Evolutionary conservation across 2,113 vertebrate genomes (phyloP).

Genomic region (Procavia capensis): DNA sequence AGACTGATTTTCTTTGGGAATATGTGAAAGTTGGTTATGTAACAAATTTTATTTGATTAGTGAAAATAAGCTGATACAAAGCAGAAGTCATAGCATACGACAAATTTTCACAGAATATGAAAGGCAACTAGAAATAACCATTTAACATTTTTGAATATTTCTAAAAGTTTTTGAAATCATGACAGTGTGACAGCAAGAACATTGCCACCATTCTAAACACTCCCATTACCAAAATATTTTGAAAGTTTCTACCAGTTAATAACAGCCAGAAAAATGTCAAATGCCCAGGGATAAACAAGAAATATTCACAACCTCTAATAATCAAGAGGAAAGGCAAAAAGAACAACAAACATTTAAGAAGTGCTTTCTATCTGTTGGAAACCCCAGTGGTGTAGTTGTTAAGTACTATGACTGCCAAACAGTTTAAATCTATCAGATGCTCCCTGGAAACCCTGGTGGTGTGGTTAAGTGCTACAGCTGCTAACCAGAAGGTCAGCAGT

Average conservation of each 20-base stretch:
- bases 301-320: not conserved
- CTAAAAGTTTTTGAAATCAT: constrained; percentile 53
- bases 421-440: no score
- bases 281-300: constrained; percentile 8
- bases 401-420: no score
- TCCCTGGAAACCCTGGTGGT: no score
- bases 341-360: not conserved
- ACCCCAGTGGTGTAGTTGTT: no score
- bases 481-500: no score
- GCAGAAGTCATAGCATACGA: constrained; percentile 52
- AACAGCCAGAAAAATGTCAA: constrained; percentile 37
- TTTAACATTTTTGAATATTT: constrained; percentile 43
- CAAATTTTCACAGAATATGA: not conserved
- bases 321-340: constrained; percentile 6
- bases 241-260: constrained; percentile 23
- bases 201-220: not conserved
- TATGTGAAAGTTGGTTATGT: constrained; percentile 53
- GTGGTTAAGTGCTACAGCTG: no score
- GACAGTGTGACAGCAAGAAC: not conserved
- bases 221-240: constrained; percentile 2
- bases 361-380: not conserved
- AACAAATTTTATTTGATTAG: constrained; percentile 75
- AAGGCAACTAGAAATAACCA: constrained; percentile 57
- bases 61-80: constrained; percentile 66
- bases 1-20: constrained; percentile 60